phyloP scores from a whole-genome alignment of 2,113 vertebrate genomes.

The Anolis carolinensis region DNA sequence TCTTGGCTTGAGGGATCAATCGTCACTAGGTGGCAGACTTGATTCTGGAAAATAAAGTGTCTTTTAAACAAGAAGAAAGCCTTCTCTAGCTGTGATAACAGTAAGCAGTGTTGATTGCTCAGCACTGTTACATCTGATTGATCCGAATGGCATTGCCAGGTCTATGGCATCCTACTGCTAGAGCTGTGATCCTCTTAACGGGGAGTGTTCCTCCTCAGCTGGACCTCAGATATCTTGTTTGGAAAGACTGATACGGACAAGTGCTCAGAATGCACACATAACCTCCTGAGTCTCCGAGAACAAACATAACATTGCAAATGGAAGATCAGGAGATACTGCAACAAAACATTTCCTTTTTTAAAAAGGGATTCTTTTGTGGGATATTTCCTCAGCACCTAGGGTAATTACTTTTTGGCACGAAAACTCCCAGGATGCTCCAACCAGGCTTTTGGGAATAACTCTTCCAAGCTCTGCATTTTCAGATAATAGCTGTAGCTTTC shows the following conservation, averaged over 20 bases:
- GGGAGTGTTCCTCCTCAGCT: not conserved
- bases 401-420: no score
- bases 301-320: not conserved
- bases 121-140: not conserved
- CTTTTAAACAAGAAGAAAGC: not conserved
- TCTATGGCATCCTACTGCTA: not conserved
- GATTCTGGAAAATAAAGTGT: not conserved
- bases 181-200: not conserved
- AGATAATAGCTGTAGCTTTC: not conserved
- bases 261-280: not conserved
- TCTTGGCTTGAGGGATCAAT: not conserved
- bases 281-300: not conserved
- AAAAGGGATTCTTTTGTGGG: not conserved
- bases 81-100: not conserved
- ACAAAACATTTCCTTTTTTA: not conserved
- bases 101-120: not conserved
- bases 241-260: not conserved
- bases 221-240: not conserved
- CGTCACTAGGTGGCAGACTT: conserved; percentile 20
- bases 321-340: not conserved
- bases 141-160: not conserved
- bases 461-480: not conserved
- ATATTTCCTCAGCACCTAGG: not conserved
- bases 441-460: no score
- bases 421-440: no score